Evolutionary conservation across 2,797 vertebrate species (phyloP).

Genomic region (Spheniscus humboldti): DNA sequence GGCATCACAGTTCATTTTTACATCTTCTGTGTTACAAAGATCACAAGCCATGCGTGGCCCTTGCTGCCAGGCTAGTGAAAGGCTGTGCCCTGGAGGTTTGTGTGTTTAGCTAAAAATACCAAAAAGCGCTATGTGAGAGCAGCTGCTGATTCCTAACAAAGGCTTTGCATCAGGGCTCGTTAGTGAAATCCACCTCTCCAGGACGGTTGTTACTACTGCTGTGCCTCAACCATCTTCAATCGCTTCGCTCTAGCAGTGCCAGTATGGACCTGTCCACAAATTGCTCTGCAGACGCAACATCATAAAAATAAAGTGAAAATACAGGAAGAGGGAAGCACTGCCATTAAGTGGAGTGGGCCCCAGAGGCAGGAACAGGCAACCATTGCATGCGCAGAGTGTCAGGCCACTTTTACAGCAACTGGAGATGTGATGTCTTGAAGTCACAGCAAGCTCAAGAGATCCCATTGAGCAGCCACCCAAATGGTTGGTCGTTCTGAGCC

Average conservation of each 20-base stretch:
- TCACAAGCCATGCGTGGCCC: neutral
- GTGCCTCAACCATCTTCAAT: neutral
- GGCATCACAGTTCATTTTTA: neutral
- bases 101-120: neutral
- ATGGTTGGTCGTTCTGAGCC: fast-evolving
- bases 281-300: neutral
- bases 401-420: neutral
- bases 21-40: neutral
- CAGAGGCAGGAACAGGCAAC: neutral
- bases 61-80: neutral
- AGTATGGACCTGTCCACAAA: neutral
- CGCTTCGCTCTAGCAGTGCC: neutral
- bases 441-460: neutral
- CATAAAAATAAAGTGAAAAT: neutral
- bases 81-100: neutral
- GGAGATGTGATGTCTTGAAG: neutral
- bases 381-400: fast-evolving
- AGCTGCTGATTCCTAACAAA: neutral
- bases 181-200: neutral
- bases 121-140: neutral
- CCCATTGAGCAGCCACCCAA: neutral
- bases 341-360: neutral
- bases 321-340: neutral
- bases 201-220: neutral
- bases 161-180: neutral